Conservation (phyloP, 2,888 invertebrate genomes). For the Eupithecia centaureata region DNA sequence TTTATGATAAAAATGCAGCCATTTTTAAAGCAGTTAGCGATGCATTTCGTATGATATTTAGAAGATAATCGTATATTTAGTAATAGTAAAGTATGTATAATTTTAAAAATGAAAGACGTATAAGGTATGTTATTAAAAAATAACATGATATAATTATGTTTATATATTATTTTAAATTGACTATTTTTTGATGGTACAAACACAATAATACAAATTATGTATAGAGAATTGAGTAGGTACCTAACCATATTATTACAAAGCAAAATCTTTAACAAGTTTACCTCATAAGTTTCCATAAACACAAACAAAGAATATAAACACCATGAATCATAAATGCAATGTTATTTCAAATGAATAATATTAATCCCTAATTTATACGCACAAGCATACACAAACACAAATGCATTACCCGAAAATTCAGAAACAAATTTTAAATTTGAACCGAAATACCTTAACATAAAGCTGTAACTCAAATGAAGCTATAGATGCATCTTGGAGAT, state of each 20-base stretch:
- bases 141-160: too few species aligned
- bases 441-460: slow-evolving; percentile 9
- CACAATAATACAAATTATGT: too few species aligned
- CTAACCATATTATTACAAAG: neutral
- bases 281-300: neutral
- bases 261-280: neutral
- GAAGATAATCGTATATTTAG: too few species aligned
- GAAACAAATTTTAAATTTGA: neutral
- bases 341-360: slow-evolving; percentile 6
- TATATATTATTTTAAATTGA: too few species aligned
- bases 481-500: slow-evolving; percentile 34
- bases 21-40: neutral
- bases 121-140: too few species aligned
- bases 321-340: neutral
- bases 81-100: neutral
- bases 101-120: neutral
- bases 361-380: slow-evolving; percentile 10
- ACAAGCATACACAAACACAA: slow-evolving; percentile 7
- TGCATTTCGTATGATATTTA: too few species aligned
- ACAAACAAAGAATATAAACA: neutral
- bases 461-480: slow-evolving; percentile 6
- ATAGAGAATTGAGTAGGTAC: neutral
- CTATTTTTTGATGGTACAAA: too few species aligned
- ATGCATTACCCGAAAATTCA: slow-evolving; percentile 3
- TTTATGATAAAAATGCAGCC: neutral